Percentiles rank a stretch among this genome's conserved stretches.
Conservation (phyloP, 2,113 vertebrate genomes). For the Osmerus eperlanus region DNA sequence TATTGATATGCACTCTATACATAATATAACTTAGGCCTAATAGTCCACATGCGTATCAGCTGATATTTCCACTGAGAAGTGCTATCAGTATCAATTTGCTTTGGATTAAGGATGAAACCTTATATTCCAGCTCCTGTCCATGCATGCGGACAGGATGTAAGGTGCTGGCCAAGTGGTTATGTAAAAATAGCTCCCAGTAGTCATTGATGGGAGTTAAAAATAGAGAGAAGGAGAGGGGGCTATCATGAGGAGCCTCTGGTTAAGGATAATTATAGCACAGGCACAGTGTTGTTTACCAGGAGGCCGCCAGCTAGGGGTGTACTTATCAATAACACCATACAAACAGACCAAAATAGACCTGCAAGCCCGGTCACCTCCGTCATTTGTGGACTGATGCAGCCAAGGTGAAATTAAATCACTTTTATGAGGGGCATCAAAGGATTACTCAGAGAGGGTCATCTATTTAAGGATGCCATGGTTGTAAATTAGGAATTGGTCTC, state of each 20-base stretch:
- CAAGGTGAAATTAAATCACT: constrained; percentile 60
- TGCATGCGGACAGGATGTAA: constrained; percentile 41
- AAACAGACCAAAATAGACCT: constrained; percentile 47
- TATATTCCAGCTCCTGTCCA: neutral
- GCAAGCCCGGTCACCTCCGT: constrained; percentile 34
- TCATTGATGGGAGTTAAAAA: constrained; percentile 67
- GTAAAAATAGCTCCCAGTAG: constrained; percentile 60
- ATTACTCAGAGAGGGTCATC: constrained; percentile 50
- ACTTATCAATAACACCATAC: constrained; percentile 62
- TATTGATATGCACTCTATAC: no score
- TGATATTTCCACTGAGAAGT: no score
- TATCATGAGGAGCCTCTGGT: constrained; percentile 37
- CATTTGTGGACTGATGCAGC: constrained; percentile 48
- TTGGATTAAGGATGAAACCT: no score
- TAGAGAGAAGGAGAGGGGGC: constrained; percentile 57
- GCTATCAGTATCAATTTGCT: no score
- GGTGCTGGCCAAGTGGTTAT: constrained; percentile 45
- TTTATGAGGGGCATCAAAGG: constrained; percentile 58
- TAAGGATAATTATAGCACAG: constrained; percentile 59
- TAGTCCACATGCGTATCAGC: no score
- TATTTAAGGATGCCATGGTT: constrained; percentile 56
- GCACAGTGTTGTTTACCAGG: constrained; percentile 48
- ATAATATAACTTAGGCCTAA: no score
- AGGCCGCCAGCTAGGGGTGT: constrained; percentile 29
- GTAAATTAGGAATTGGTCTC: constrained; percentile 39